Evolutionary conservation across 2,113 vertebrate species (phyloP).

Genomic region (Myanophis thanlyinensis): DNA sequence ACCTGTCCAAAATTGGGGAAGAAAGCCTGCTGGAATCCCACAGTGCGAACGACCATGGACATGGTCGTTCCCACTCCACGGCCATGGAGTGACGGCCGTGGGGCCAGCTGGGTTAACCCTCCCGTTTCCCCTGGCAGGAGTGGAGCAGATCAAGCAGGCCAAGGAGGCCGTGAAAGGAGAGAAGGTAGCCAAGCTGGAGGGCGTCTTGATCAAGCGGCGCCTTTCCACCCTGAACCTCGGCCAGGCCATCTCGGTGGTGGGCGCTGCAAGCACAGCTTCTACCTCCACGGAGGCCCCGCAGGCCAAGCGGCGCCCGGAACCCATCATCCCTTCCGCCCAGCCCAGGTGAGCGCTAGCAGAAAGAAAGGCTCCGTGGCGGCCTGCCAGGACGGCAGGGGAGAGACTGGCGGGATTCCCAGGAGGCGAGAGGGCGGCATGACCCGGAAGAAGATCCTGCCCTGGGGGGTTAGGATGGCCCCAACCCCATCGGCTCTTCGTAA

Average conservation of each 20-base stretch:
- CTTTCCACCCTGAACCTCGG: slow-evolving; percentile 71
- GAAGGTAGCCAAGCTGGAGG: slow-evolving; percentile 66
- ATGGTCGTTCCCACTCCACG: no score
- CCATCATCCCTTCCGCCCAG: slow-evolving; percentile 83
- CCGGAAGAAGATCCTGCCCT: neutral
- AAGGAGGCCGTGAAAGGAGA: slow-evolving; percentile 66
- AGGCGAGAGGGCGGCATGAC: neutral
- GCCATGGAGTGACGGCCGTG: no score
- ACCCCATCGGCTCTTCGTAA: no score
- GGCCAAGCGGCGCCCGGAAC: slow-evolving; percentile 84
- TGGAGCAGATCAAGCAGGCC: slow-evolving; percentile 79
- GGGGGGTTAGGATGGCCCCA: no score
- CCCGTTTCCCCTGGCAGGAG: slow-evolving; percentile 63
- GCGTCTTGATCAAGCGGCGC: slow-evolving; percentile 82
- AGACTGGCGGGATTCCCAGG: neutral
- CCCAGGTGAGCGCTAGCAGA: slow-evolving; percentile 73
- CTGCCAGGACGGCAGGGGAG: rapidly evolving
- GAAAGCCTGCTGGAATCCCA: neutral
- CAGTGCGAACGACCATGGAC: no score
- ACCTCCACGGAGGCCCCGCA: slow-evolving; percentile 56
- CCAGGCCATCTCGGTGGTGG: slow-evolving; percentile 89
- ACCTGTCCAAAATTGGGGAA: no score
- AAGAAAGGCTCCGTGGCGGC: rapidly evolving
- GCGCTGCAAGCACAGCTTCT: slow-evolving; percentile 63
- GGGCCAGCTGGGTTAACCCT: neutral